phyloP scores from a whole-genome alignment of 2,888 invertebrate species.

The Ephialtes manifestator region DNA sequence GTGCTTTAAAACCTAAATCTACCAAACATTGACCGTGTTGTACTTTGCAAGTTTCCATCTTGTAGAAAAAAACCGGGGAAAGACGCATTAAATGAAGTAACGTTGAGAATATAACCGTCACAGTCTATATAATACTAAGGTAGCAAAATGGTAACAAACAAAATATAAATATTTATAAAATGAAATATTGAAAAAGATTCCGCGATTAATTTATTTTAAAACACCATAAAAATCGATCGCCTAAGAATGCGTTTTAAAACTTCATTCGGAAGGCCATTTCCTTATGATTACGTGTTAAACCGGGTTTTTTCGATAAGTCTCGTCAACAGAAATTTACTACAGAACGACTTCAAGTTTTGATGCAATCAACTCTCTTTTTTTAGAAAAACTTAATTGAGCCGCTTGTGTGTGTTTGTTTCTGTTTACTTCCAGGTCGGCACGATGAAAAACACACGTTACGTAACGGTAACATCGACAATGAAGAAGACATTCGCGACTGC shows the following conservation, averaged over 20 bases:
- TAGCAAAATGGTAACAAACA: no score
- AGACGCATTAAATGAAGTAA: no score
- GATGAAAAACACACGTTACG: conserved; percentile 94
- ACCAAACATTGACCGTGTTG: no score
- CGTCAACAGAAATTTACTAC: not conserved
- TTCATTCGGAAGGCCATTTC: not conserved
- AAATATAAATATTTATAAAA: no score
- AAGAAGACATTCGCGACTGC: conserved; percentile 92
- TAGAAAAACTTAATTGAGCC: not conserved
- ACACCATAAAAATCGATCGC: not conserved
- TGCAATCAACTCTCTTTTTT: not conserved
- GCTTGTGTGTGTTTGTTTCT: not conserved
- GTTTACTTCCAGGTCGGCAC: conserved; percentile 91
- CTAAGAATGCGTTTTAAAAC: not conserved
- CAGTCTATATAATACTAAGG: no score
- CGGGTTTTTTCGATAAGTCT: not conserved
- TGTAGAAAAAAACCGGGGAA: no score
- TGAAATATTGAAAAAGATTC: no score
- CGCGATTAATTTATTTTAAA: no score
- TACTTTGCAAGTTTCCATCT: no score
- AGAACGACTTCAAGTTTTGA: not conserved
- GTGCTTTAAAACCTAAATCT: no score
- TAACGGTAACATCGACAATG: conserved; percentile 95
- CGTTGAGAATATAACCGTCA: no score
- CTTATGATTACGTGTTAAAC: not conserved